These are phyloP conservation scores for Archegozetes longisetosus DNA, from an alignment of 1,140 invertebrate genomes.

Conservation along the genomic window DNA sequence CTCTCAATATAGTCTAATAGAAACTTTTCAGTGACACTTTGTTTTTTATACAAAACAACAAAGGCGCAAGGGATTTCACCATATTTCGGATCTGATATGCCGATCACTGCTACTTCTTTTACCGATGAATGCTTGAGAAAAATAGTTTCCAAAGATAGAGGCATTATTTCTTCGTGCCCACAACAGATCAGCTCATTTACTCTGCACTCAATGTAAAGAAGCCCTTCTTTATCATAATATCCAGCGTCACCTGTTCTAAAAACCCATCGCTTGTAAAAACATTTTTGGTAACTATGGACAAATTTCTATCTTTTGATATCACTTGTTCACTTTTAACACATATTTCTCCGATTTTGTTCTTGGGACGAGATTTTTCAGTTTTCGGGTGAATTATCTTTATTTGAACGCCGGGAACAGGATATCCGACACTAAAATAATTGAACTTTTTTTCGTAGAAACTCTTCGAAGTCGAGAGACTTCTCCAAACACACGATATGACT, in stretches of 20 bases:
- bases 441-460: background rate
- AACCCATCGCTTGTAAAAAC: background rate
- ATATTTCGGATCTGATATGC: background rate
- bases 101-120: background rate
- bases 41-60: background rate
- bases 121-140: background rate
- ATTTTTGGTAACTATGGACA: background rate
- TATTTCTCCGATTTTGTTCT: background rate
- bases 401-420: background rate
- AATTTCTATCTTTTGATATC: background rate
- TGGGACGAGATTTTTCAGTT: background rate
- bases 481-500: background rate
- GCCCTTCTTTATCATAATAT: background rate
- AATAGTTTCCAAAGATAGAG: background rate
- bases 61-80: background rate
- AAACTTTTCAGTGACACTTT: background rate
- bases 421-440: background rate
- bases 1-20: background rate
- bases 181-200: background rate
- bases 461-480: background rate
- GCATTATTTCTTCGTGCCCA: background rate
- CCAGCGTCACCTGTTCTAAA: background rate
- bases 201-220: background rate
- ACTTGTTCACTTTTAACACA: background rate
- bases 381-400: background rate